Base-by-base conservation (phyloP, 2,797 vertebrate species). In the Dallia pectoralis region DNA sequence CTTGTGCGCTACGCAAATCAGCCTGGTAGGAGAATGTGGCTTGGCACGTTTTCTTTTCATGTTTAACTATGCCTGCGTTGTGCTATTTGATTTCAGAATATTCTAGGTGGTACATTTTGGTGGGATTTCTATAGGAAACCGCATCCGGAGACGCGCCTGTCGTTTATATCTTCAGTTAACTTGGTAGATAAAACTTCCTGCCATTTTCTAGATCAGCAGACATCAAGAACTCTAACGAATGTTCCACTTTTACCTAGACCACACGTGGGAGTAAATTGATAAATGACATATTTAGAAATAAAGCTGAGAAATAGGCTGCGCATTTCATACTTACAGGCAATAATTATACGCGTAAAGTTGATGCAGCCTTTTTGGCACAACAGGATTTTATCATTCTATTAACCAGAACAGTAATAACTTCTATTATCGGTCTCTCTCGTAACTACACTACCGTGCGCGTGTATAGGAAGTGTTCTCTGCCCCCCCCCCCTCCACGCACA, bases 391-490 rank as follows among this genome's bases (percentile, higher is more conserved):
- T 49, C 27, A 27, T 51, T 29, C 18, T 69, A 19, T 30, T 67
- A 69, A 51, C 53, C n/a, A 51, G 27, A 53, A 69, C 48, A 51
- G 30, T 69, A 69, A 11, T 30, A 0, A 40, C 3, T n/a, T 22
- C 8, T 66, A 19, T 66, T 2, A 8, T 33, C 33, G 2, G 64
- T 36, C 30, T n/a, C n/a, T n/a, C n/a, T n/a, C 27, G 29, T 81
- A 79, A 44, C 33, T 63, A 67, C 30, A 49, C 70, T 25, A 67
- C 9, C 76, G 30, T 76, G 73, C 69, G n/a, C n/a, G n/a, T n/a
- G 4, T 82, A 69, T 84, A 77, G 64, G 36, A 93, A 89, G 86
- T 78, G 79, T 79, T 77, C 29, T 25, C 30, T 77, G 44, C 71
- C 9, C 71, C 79, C n/a, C n/a, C n/a, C n/a, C n/a, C n/a, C n/a